Evolutionary conservation across 2,888 invertebrate genomes (phyloP).

Genomic region (Drosophila recens): DNA sequence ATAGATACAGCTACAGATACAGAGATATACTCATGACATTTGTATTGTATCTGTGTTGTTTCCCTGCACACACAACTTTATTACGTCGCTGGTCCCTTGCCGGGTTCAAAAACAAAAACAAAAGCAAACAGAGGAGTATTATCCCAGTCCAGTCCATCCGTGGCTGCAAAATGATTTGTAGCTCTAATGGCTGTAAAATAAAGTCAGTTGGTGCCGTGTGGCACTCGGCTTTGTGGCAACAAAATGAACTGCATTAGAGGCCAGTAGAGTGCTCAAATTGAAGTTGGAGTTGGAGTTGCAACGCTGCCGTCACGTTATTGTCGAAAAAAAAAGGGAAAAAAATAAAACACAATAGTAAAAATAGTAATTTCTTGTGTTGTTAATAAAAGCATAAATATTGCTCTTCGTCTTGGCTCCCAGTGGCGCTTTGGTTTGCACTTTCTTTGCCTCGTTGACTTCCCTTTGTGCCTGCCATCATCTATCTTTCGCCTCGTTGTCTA

Average conservation of each 20-base stretch:
- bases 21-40: constrained; percentile 13
- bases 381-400: constrained; percentile 69
- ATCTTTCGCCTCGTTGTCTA: constrained; percentile 43
- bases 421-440: constrained; percentile 40
- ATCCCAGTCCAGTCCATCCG: constrained; percentile 48
- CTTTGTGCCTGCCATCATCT: constrained; percentile 16
- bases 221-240: constrained; percentile 41
- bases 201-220: constrained; percentile 47
- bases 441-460: constrained; percentile 7
- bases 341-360: constrained; percentile 55
- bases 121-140: constrained; percentile 21
- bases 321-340: constrained; percentile 30
- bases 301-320: constrained; percentile 49
- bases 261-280: constrained; percentile 30
- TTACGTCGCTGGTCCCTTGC: constrained; percentile 59
- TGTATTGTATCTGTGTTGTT: constrained; percentile 25
- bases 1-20: constrained; percentile 12
- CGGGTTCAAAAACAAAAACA: constrained; percentile 11
- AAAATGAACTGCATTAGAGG: constrained; percentile 46
- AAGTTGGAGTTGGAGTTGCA: constrained; percentile 26
- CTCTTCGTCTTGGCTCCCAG: constrained; percentile 23
- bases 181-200: constrained; percentile 59
- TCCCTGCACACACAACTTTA: constrained; percentile 52
- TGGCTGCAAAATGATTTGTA: constrained; percentile 76
- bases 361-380: constrained; percentile 55